These are phyloP conservation scores for Agrenia bidenticulata DNA, from an alignment of 2,888 invertebrate species.

Conservation along the genomic window DNA sequence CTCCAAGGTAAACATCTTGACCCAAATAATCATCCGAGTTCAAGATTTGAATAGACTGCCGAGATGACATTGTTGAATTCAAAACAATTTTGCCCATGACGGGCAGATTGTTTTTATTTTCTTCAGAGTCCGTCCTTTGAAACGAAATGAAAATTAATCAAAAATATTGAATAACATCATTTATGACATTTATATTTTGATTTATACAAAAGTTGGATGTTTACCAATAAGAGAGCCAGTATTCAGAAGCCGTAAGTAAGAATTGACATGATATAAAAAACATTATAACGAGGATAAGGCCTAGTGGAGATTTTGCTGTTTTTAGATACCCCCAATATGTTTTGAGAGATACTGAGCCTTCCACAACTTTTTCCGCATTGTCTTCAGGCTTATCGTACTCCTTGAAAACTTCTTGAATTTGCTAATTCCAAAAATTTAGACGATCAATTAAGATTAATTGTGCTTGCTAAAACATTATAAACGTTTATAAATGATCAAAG, in stretches of 20 bases:
- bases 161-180: too few species aligned
- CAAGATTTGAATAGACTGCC: background rate
- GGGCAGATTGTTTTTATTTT: background rate
- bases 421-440: conserved; percentile 7
- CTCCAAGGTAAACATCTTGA: background rate
- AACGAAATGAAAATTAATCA: background rate
- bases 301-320: conserved; percentile 37
- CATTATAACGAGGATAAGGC: conserved; percentile 34
- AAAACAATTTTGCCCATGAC: background rate
- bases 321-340: conserved; percentile 58
- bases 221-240: conserved; percentile 50
- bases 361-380: conserved; percentile 42
- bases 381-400: conserved; percentile 42
- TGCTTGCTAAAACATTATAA: background rate
- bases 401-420: conserved; percentile 21
- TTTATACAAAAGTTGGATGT: background rate
- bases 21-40: background rate
- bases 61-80: background rate
- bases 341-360: conserved; percentile 45
- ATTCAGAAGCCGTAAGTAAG: conserved; percentile 44
- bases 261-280: conserved; percentile 42
- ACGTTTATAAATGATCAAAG: background rate
- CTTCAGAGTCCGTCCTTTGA: conserved; percentile 17
- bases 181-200: background rate
- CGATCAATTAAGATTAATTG: background rate